Evolutionary conservation across 2,113 vertebrate species (phyloP), one percentile per base, ranked within the genome.

Genomic region (Plecotus auritus): DNA sequence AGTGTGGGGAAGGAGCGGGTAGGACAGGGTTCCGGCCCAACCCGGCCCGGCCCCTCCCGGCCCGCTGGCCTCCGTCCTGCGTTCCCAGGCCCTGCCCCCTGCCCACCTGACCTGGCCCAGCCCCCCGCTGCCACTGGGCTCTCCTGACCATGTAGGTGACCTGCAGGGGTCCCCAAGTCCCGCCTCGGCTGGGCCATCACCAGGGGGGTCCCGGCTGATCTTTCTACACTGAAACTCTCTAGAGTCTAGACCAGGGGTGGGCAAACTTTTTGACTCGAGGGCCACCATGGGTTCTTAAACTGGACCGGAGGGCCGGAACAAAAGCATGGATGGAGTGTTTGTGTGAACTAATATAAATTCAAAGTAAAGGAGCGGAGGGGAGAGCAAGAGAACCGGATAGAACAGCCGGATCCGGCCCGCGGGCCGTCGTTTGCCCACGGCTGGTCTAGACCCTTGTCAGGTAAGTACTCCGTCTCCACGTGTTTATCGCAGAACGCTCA

Each of bases 391-490:
- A n/a, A n/a, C n/a, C n/a, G n/a, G n/a, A n/a, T n/a, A n/a, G n/a
- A n/a, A n/a, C n/a, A n/a, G n/a, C n/a, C n/a, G n/a, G n/a, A n/a
- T n/a, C n/a, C n/a, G n/a, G n/a, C n/a, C n/a, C n/a, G n/a, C n/a
- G n/a, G n/a, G n/a, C n/a, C n/a, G n/a, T n/a, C n/a, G n/a, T n/a
- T n/a, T n/a, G n/a, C n/a, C n/a, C n/a, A n/a, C n/a, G n/a, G n/a
- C n/a, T n/a, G n/a, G n/a, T n/a, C n/a, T 35, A 28, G 56, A 32
- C 4, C 16, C 69, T 51, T 7, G 1, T 4, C 13, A 9, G 0
- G 22, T 8, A 11, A 23, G 37, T 1, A 2, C 22, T 2, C 45
- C 0, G 9, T 16, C 51, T 35, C 35, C 28, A 35, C 4, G 23
- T 2, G 26, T 11, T 18, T 22, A 10, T 16, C 8, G 12, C 0